Evolutionary conservation across 2,113 vertebrate genomes (phyloP).

Genomic region (Turnix velox): DNA sequence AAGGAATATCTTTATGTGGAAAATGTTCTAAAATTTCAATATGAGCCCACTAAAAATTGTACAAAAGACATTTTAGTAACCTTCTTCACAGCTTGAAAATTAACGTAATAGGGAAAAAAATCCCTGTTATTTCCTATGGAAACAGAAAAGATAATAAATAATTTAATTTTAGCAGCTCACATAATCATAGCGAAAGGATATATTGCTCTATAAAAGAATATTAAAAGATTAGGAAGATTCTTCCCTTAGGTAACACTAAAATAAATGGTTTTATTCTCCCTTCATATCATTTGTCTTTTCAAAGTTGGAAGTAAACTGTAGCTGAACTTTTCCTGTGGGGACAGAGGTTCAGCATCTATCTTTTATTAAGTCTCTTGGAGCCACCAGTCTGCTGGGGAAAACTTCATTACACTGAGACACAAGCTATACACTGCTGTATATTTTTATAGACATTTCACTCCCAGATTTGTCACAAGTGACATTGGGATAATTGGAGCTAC

Average conservation of each 20-base stretch:
- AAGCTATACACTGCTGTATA: fast-evolving
- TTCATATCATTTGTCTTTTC: neutral
- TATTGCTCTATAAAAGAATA: neutral
- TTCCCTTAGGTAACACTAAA: neutral
- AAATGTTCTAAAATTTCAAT: neutral
- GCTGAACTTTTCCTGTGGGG: neutral
- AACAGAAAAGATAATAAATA: neutral
- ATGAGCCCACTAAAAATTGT: neutral
- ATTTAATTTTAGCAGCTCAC: neutral
- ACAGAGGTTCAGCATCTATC: neutral
- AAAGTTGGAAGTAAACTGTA: neutral
- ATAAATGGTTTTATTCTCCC: neutral
- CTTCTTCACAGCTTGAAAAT: neutral
- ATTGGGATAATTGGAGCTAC: neutral
- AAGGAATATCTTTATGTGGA: neutral
- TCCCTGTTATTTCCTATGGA: neutral
- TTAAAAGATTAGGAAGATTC: neutral
- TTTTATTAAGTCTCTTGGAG: neutral
- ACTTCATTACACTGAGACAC: neutral
- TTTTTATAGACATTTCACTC: neutral
- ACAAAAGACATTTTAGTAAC: neutral
- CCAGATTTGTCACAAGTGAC: neutral
- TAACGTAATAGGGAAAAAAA: neutral
- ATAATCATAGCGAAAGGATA: neutral
- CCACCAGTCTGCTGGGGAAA: neutral